These are phyloP conservation scores for Pithys albifrons DNA, from an alignment of 2,113 vertebrate species.

Conservation along the genomic window DNA sequence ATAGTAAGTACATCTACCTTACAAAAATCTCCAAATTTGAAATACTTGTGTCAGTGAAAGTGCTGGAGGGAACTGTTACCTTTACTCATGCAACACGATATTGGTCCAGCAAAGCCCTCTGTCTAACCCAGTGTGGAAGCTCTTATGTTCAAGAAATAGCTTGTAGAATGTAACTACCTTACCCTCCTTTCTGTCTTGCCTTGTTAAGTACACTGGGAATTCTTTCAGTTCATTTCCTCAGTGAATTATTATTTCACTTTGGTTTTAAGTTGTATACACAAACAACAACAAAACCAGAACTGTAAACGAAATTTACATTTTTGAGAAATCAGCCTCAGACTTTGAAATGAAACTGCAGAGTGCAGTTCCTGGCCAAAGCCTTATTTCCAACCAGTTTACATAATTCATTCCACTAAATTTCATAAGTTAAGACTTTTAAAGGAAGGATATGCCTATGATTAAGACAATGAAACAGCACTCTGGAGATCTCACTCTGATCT, in stretches of 20 bases:
- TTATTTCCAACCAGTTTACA: background rate
- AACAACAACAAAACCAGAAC: background rate
- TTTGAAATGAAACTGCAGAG: background rate
- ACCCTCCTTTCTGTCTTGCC: background rate
- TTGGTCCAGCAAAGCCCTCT: background rate
- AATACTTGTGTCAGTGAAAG: background rate
- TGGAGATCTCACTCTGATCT: background rate
- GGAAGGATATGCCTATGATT: background rate
- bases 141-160: background rate
- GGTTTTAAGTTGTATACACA: background rate
- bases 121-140: background rate
- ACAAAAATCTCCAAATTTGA: background rate
- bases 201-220: background rate
- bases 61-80: background rate
- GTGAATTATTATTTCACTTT: background rate
- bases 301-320: background rate
- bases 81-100: fast-evolving
- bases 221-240: background rate
- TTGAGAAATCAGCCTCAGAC: background rate
- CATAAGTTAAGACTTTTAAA: background rate
- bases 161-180: background rate
- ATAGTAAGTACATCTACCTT: background rate
- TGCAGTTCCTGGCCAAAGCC: background rate
- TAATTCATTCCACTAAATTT: background rate
- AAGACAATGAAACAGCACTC: background rate